Conservation (phyloP, 2,888 invertebrate genomes). For the Anarsia innoxiella region DNA sequence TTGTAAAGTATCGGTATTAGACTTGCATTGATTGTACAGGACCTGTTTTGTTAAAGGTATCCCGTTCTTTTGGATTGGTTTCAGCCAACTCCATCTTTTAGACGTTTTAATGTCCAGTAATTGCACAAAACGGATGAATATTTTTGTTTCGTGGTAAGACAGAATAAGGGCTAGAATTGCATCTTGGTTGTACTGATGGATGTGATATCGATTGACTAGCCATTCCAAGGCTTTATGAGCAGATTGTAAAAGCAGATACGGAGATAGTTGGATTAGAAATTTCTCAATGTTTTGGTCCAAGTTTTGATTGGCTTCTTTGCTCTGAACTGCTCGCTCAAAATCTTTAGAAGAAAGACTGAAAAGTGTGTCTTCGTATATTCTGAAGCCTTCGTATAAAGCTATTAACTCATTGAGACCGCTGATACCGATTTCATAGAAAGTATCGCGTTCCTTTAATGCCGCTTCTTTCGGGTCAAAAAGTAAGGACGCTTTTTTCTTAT, state of each 20-base stretch:
- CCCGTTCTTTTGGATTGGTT: constrained; percentile 82
- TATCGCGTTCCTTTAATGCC: constrained; percentile 87
- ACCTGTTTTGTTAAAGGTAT: constrained; percentile 82
- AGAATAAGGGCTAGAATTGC: constrained; percentile 86
- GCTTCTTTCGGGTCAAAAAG: constrained; percentile 94
- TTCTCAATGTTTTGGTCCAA: constrained; percentile 84
- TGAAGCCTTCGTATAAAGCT: constrained; percentile 81
- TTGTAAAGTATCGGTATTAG: constrained; percentile 48
- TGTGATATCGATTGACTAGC: constrained; percentile 91
- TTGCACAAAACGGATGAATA: constrained; percentile 89
- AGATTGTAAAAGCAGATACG: constrained; percentile 90
- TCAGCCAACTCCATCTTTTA: constrained; percentile 86
- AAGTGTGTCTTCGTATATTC: constrained; percentile 82
- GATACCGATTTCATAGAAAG: constrained; percentile 89
- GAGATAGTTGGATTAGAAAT: constrained; percentile 88
- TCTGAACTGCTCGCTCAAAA: constrained; percentile 88
- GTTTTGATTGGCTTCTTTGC: constrained; percentile 81
- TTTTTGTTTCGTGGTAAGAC: constrained; percentile 94
- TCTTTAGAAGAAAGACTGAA: constrained; percentile 85
- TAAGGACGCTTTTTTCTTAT: constrained; percentile 85
- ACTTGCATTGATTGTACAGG: constrained; percentile 82
- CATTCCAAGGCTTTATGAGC: constrained; percentile 95
- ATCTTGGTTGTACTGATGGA: constrained; percentile 91
- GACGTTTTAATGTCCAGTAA: constrained; percentile 78
- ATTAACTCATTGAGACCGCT: constrained; percentile 90